Evolutionary conservation across 1,140 invertebrate species (phyloP), one percentile per base, ranked within the genome.

Genomic region (Sminthurinus signatus): DNA sequence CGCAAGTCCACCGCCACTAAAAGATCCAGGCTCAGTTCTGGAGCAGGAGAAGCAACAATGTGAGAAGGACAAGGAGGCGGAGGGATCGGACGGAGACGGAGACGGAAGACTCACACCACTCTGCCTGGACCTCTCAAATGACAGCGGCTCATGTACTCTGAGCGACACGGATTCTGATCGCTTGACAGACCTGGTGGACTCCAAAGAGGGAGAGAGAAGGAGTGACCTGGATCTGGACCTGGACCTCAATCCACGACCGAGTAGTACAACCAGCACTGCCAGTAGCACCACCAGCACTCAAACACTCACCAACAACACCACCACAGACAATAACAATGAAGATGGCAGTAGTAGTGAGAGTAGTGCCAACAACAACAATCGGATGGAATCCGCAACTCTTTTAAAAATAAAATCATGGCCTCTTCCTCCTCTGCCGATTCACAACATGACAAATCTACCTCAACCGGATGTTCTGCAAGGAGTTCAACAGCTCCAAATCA

Each of bases 381-480:
- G n/a, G n/a, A n/a, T n/a, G n/a, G n/a, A n/a, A n/a, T n/a, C n/a
- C n/a, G n/a, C n/a, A n/a, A n/a, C n/a, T 36, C 15, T 36, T 15
- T 36, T 36, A 8, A 36, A 36, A 36, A 36, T 15, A 36, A 36
- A 5, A 36, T 36, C 32, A 8, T 36, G 32, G 32, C 32, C 15
- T 36, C 32, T 36, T 36, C 32, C 32, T 36, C 32, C 15, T 36
- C 15, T 36, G 32, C 15, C 32, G 15, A 36, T 36, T 36, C 32
- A 36, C 32, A 36, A 36, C 32, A 36, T n/a, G n/a, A 27, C 32
- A 15, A 65, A 23, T 31, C 43, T 72, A 36, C 70, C 70, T 19
- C 64, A 72, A 42, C 70, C 70, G 5, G 70, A 72, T 57, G 70
- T 72, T 1, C 69, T 72, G 21, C 67, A 67, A 21, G 69, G 67